Percentiles rank a stretch among this genome's conserved stretches.
phyloP scores from a whole-genome alignment of 2,797 vertebrate species.

The Trachops cirrhosus region DNA sequence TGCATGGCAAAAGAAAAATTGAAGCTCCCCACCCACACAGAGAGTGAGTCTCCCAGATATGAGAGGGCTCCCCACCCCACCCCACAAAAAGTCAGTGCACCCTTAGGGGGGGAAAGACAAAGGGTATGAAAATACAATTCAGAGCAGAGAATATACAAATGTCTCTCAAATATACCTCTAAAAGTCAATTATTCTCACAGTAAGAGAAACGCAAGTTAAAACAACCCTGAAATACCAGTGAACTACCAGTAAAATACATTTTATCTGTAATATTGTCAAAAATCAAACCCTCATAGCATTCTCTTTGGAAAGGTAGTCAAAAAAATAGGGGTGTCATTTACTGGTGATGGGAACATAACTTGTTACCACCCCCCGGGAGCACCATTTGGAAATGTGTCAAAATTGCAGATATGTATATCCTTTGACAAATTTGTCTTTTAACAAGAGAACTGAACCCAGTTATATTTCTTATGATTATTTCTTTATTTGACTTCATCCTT shows the following conservation, averaged over 20 bases:
- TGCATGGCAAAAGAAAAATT: not conserved
- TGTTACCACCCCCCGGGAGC: not conserved
- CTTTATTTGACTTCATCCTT: not conserved
- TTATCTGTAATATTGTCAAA: not conserved
- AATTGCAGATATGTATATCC: not conserved
- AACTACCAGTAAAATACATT: not conserved
- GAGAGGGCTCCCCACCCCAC: not conserved
- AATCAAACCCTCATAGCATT: not conserved
- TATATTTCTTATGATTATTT: not conserved
- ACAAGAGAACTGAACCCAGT: not conserved
- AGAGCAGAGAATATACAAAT: not conserved
- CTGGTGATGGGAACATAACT: not conserved
- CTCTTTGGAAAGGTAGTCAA: not conserved
- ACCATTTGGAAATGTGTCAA: not conserved
- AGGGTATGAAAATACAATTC: not conserved
- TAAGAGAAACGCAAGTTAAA: not conserved
- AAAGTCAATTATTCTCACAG: not conserved
- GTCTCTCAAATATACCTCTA: constrained; percentile 14
- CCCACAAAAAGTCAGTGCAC: not conserved
- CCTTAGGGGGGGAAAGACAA: not conserved
- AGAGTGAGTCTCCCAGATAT: not conserved
- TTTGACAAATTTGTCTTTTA: not conserved
- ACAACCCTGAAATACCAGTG: not conserved
- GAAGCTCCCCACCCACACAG: not conserved
- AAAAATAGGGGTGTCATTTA: not conserved